A percentile compares a stretch with the other conserved stretches of the same genome.
phyloP scores from a whole-genome alignment of 1,140 invertebrate species.

The Mercenaria mercenaria region DNA sequence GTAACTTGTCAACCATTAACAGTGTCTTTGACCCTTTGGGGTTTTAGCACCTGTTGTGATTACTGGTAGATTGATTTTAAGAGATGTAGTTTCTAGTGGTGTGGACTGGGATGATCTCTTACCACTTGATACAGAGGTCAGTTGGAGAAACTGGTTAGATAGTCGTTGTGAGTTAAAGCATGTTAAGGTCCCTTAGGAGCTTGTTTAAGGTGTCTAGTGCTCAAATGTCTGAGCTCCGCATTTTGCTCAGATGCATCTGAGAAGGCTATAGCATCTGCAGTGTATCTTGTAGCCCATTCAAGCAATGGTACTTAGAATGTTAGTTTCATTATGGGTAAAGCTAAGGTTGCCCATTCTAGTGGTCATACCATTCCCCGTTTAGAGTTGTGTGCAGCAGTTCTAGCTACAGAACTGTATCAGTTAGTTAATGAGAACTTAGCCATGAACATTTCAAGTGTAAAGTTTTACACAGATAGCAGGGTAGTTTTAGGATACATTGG shows the following conservation, averaged over 20 bases:
- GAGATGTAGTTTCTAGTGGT: slow-evolving; percentile 23
- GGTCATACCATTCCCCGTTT: slow-evolving; percentile 71
- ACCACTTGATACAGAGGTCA: background rate
- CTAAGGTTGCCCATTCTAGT: slow-evolving; percentile 32
- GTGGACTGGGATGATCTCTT: slow-evolving; percentile 68
- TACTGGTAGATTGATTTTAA: slow-evolving; percentile 66
- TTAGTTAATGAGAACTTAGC: slow-evolving; percentile 13
- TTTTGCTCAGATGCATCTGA: slow-evolving; percentile 79
- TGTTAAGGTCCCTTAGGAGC: slow-evolving; percentile 46
- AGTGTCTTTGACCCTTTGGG: slow-evolving; percentile 63
- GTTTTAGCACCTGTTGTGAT: slow-evolving; percentile 63
- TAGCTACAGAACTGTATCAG: slow-evolving; percentile 51
- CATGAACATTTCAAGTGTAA: background rate
- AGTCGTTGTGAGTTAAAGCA: slow-evolving; percentile 18
- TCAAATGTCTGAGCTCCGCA: slow-evolving; percentile 83
- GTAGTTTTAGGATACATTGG: slow-evolving; percentile 61
- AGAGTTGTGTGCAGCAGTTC: slow-evolving; percentile 66
- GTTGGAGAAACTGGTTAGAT: slow-evolving; percentile 42
- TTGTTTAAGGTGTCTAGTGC: background rate
- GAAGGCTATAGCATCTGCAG: slow-evolving; percentile 75
- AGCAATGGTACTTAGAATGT: background rate
- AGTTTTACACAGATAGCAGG: slow-evolving; percentile 64
- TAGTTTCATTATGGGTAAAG: slow-evolving; percentile 42
- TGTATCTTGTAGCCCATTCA: slow-evolving; percentile 28
- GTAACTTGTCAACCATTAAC: slow-evolving; percentile 57